A percentile compares a stretch with the other conserved stretches of the same genome.
phyloP scores from a whole-genome alignment of 2,113 vertebrate species.

The Coptodon rendalli region DNA sequence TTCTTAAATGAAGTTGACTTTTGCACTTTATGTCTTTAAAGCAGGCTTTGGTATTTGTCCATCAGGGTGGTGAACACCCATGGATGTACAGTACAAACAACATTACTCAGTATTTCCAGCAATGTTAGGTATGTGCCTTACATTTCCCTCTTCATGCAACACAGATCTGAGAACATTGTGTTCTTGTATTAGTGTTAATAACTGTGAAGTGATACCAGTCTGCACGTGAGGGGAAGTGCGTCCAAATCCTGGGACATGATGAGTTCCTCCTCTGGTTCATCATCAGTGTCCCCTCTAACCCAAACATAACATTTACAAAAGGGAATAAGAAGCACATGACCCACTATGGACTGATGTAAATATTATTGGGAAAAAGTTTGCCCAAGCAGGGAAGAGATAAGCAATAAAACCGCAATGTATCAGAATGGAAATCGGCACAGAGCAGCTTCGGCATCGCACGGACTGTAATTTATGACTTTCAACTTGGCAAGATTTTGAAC shows the following conservation, averaged over 20 bases:
- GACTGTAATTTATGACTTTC: slow-evolving; percentile 42
- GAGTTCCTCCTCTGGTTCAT: neutral
- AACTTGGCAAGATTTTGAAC: slow-evolving; percentile 30
- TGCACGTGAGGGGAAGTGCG: neutral
- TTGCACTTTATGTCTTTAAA: slow-evolving; percentile 35
- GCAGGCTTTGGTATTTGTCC: slow-evolving; percentile 37
- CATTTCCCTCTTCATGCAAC: slow-evolving; percentile 26
- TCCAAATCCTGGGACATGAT: neutral
- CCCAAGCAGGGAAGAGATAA: slow-evolving; percentile 41
- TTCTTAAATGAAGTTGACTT: slow-evolving; percentile 26
- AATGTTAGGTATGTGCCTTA: slow-evolving; percentile 13
- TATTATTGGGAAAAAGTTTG: slow-evolving; percentile 43
- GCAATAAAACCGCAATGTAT: slow-evolving; percentile 40
- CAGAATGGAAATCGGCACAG: slow-evolving; percentile 37
- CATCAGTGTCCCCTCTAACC: neutral
- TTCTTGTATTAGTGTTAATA: neutral
- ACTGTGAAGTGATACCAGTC: neutral
- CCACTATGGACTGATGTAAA: slow-evolving; percentile 23
- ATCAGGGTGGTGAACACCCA: slow-evolving; percentile 58
- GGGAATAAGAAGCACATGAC: slow-evolving; percentile 9
- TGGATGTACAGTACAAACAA: slow-evolving; percentile 34
- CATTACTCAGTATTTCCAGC: slow-evolving; percentile 36
- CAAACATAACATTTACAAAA: slow-evolving; percentile 6
- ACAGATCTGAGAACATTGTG: neutral
- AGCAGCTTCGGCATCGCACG: slow-evolving; percentile 12